Evolutionary conservation across 2,888 invertebrate genomes (phyloP).

Genomic region (Pterostichus niger): DNA sequence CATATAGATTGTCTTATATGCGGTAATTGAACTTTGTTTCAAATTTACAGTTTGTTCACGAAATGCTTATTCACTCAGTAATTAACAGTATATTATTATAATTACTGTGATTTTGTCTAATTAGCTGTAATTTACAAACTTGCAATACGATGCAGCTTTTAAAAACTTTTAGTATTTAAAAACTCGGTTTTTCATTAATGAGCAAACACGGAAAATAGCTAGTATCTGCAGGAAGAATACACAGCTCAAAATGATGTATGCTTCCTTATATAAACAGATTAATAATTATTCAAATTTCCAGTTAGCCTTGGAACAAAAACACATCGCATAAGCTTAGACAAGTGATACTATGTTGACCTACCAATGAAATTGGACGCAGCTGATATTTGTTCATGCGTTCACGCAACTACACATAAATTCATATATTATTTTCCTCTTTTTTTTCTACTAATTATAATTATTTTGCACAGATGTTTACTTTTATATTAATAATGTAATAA

Average conservation of each 20-base stretch:
- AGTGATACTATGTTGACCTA: conserved; percentile 47
- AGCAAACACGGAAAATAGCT: conserved; percentile 4
- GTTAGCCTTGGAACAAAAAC: conserved; percentile 18
- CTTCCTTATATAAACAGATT: conserved; percentile 25
- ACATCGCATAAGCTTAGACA: conserved; percentile 35
- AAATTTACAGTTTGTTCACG: conserved; percentile 43
- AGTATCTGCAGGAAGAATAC: not conserved
- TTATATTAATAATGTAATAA: too few relatives aligned
- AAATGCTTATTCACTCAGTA: conserved; percentile 39
- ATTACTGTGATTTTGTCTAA: conserved; percentile 33
- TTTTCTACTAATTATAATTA: not conserved
- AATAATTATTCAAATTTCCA: conserved; percentile 30
- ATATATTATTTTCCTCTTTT: not conserved
- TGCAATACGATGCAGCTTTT: conserved; percentile 11
- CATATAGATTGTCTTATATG: conserved; percentile 11
- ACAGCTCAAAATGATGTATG: not conserved
- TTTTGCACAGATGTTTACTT: not conserved
- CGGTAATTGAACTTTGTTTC: conserved; percentile 3
- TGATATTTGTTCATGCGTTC: not conserved
- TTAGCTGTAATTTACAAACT: conserved; percentile 17
- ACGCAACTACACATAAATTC: too few relatives aligned
- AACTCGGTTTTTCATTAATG: conserved; percentile 18
- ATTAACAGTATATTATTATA: conserved; percentile 25
- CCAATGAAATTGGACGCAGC: conserved; percentile 18
- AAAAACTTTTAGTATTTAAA: conserved; percentile 5